phyloP scores from a whole-genome alignment of 2,113 vertebrate species.

The Pedetes capensis region DNA sequence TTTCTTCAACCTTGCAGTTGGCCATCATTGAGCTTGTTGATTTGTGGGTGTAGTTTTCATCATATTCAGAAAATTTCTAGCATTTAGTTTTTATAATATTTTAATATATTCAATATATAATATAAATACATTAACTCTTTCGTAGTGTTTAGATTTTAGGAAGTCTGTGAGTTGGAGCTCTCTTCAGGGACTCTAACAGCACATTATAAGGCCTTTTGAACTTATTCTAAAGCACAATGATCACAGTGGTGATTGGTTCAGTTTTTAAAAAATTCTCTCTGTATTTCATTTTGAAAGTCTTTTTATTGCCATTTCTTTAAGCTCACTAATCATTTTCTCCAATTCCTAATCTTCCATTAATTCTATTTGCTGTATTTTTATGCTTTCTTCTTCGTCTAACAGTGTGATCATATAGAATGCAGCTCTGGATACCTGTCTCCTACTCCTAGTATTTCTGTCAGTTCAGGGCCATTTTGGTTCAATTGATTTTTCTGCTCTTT shows the following conservation, averaged over 20 bases:
- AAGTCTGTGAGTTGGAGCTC: not conserved
- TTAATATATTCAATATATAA: not conserved
- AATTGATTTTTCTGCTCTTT: not conserved
- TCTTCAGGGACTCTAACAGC: not conserved
- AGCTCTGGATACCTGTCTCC: not conserved
- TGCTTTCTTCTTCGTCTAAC: not conserved
- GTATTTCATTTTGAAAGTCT: not conserved
- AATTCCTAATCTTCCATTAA: not conserved
- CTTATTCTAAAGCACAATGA: not conserved
- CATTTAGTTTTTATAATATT: not conserved
- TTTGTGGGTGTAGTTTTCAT: not conserved
- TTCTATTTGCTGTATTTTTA: not conserved
- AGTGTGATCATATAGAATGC: not conserved
- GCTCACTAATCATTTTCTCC: not conserved
- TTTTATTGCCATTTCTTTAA: not conserved
- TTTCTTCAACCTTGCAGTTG: not conserved
- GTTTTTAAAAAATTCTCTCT: not conserved
- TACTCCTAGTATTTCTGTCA: not conserved
- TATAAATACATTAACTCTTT: not conserved
- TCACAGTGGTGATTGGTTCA: not conserved
- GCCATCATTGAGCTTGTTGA: not conserved
- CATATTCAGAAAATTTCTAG: not conserved
- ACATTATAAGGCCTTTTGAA: not conserved
- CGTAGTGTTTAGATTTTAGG: not conserved
- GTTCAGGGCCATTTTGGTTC: no score